These are phyloP conservation scores for Lucilia cuprina DNA, from an alignment of 1,140 invertebrate species.

Conservation along the genomic window DNA sequence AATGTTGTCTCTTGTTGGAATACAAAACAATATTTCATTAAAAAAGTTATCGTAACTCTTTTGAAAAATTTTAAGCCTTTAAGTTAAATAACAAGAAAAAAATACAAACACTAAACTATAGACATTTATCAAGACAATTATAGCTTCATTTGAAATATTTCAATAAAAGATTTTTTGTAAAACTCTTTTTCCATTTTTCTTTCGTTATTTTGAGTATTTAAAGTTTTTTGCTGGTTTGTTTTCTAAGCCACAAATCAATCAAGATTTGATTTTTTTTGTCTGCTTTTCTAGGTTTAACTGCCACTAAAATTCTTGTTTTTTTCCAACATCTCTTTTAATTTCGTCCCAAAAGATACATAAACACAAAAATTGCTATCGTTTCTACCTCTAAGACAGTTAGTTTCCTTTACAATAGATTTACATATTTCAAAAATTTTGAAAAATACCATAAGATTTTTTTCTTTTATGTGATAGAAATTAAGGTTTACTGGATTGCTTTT, in stretches of 20 bases:
- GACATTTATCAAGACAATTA: not conserved
- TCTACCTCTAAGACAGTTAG: too few relatives aligned
- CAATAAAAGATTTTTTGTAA: not conserved
- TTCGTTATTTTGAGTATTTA: not conserved
- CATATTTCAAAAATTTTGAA: not conserved
- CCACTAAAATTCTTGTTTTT: not conserved
- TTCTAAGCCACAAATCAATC: slow-evolving; percentile 1
- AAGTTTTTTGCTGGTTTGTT: not conserved
- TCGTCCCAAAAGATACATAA: not conserved
- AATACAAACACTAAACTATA: not conserved
- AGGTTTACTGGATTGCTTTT: not conserved
- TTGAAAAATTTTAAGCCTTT: not conserved
- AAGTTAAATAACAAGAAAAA: not conserved
- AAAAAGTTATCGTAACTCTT: not conserved
- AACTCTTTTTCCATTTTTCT: not conserved
- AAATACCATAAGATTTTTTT: not conserved
- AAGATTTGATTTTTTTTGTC: not conserved
- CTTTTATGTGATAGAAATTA: not conserved
- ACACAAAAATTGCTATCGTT: too few relatives aligned
- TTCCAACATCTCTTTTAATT: not conserved
- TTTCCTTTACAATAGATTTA: too few relatives aligned
- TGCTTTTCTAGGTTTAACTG: not conserved
- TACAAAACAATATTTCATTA: not conserved
- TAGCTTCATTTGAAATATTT: not conserved
- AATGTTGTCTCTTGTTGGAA: not conserved